Evolutionary conservation across 2,113 vertebrate species (phyloP).

Genomic region (Vireo altiloquus): DNA sequence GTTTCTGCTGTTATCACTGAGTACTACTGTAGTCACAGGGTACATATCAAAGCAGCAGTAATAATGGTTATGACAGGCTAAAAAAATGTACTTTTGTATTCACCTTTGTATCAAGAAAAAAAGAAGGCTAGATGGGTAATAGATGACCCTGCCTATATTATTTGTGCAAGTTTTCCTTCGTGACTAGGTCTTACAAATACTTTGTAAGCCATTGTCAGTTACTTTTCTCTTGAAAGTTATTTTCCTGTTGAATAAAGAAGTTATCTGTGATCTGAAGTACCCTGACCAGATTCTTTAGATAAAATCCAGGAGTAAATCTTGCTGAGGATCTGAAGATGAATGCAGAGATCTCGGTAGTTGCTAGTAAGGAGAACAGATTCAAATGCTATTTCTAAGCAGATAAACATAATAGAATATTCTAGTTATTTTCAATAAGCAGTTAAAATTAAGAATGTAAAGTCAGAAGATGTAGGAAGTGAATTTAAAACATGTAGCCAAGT

Average conservation of each 20-base stretch:
- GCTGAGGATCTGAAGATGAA: background rate
- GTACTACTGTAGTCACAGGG: background rate
- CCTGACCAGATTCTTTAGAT: background rate
- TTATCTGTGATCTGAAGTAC: background rate
- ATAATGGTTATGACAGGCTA: background rate
- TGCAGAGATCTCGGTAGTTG: background rate
- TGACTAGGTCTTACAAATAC: background rate
- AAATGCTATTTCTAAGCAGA: background rate
- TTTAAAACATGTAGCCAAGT: background rate
- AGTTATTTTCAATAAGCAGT: background rate
- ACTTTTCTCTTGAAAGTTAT: background rate
- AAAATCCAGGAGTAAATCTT: background rate
- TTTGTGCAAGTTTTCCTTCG: background rate
- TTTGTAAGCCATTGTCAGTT: background rate
- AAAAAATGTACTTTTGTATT: background rate
- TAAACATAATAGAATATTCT: background rate
- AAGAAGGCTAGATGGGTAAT: background rate
- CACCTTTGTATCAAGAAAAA: background rate
- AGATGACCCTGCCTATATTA: background rate
- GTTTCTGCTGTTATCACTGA: background rate
- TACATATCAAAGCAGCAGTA: background rate
- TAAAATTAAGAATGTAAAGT: background rate
- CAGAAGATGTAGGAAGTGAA: background rate
- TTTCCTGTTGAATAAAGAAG: background rate
- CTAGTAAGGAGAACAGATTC: background rate